Percentiles rank a stretch among this genome's conserved stretches.
Evolutionary conservation across 2,888 invertebrate genomes (phyloP).

Genomic region (Eucera pruinosa): DNA sequence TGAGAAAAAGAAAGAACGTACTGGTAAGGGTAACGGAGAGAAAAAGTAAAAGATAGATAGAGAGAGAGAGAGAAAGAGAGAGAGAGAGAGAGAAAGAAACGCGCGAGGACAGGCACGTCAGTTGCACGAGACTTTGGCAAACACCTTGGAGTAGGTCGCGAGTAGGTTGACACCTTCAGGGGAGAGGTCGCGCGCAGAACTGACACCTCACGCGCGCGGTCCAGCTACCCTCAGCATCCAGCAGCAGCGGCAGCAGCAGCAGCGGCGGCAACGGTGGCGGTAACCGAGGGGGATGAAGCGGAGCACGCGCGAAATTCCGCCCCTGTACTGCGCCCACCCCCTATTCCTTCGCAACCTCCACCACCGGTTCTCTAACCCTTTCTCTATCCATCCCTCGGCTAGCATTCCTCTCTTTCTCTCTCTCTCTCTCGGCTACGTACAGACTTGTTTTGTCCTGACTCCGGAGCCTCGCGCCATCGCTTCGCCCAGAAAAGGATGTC

Average conservation of each 20-base stretch:
- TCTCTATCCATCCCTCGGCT: conserved; percentile 37
- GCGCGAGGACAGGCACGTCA: conserved; percentile 40
- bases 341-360: conserved; percentile 41
- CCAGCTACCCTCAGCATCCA: conserved; percentile 82
- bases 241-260: conserved; percentile 59
- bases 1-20: conserved; percentile 1
- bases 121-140: conserved; percentile 59
- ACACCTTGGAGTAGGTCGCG: conserved; percentile 69
- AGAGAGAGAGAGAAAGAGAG: background rate
- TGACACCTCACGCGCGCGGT: conserved; percentile 81
- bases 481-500: conserved; percentile 68
- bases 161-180: conserved; percentile 77
- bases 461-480: conserved; percentile 46
- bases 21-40: background rate
- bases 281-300: conserved; percentile 77
- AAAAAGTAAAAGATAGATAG: background rate
- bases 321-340: conserved; percentile 67
- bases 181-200: conserved; percentile 83
- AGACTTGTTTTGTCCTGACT: conserved; percentile 63
- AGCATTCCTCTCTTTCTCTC: conserved; percentile 23
- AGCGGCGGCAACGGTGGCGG: conserved; percentile 52
- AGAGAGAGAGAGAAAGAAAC: conserved; percentile 8
- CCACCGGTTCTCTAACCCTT: conserved; percentile 42
- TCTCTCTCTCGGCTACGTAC: conserved; percentile 36
- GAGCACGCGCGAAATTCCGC: conserved; percentile 83